A percentile compares a stretch with the other conserved stretches of the same genome.
Evolutionary conservation across 2,113 vertebrate genomes (phyloP).

Genomic region (Hyperopisus bebe): DNA sequence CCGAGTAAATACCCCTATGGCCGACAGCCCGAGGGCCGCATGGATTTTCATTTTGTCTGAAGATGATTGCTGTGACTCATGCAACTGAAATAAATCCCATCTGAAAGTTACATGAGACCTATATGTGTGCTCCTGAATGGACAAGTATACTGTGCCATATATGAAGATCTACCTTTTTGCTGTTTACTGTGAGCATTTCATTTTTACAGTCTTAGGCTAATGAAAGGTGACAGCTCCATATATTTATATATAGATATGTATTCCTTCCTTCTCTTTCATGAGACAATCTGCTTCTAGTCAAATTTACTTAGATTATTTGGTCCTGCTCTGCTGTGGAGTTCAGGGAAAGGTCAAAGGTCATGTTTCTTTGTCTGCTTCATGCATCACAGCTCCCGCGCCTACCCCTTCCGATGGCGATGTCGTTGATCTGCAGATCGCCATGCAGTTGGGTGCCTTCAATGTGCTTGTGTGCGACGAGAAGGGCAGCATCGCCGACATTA

Average conservation of each 20-base stretch:
- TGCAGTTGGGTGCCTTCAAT: constrained; percentile 76
- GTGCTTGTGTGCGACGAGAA: constrained; percentile 76
- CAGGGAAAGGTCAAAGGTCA: background rate
- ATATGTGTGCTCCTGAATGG: background rate
- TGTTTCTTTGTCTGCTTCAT: background rate
- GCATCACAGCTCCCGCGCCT: constrained; percentile 46
- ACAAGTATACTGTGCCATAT: background rate
- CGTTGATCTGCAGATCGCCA: constrained; percentile 71
- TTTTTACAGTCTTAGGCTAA: background rate
- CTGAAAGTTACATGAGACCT: background rate
- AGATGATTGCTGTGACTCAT: background rate
- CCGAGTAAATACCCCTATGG: constrained; percentile 42
- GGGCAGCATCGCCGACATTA: constrained; percentile 78
- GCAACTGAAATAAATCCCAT: background rate
- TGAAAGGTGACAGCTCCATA: background rate
- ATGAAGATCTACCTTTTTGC: background rate
- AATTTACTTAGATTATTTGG: background rate
- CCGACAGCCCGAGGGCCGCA: background rate
- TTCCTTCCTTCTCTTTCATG: too few relatives aligned
- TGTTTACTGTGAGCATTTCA: background rate
- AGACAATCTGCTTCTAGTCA: background rate
- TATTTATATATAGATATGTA: background rate
- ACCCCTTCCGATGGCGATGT: constrained; percentile 47
- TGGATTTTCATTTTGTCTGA: background rate
- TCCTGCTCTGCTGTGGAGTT: background rate